Evolutionary conservation across 2,113 vertebrate genomes (phyloP).

Genomic region (Arenaria interpres): DNA sequence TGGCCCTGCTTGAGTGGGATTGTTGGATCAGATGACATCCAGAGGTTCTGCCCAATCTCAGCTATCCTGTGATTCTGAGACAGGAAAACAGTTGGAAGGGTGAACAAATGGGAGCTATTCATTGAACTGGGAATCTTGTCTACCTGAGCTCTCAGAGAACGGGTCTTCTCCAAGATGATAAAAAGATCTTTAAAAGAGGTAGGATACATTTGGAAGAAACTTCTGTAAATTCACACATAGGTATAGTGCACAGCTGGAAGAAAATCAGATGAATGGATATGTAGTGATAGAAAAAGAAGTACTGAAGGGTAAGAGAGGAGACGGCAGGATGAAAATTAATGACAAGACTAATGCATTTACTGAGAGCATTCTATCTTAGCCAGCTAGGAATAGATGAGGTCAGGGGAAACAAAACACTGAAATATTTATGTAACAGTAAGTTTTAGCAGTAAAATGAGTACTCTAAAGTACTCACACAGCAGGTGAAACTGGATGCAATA

Average conservation of each 20-base stretch:
- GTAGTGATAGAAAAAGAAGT: background rate
- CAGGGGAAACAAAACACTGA: background rate
- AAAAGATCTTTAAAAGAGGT: background rate
- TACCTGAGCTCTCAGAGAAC: background rate
- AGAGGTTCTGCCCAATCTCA: background rate
- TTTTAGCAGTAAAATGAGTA: background rate
- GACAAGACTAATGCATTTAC: background rate
- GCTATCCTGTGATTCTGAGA: background rate
- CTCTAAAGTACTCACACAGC: background rate
- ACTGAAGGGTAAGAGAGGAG: background rate
- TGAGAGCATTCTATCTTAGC: background rate
- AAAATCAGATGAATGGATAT: background rate
- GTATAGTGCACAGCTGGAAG: background rate
- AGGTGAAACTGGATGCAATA: background rate
- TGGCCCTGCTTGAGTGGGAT: background rate
- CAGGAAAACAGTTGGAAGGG: background rate
- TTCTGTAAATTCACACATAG: background rate
- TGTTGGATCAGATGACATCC: background rate
- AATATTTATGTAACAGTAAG: background rate
- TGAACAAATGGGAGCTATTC: background rate
- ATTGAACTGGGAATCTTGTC: background rate
- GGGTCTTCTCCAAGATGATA: background rate
- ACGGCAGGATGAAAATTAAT: background rate
- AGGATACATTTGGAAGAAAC: background rate
- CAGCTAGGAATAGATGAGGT: background rate